Evolutionary conservation across 2,888 invertebrate genomes (phyloP).

Genomic region (Coleophora deauratella): DNA sequence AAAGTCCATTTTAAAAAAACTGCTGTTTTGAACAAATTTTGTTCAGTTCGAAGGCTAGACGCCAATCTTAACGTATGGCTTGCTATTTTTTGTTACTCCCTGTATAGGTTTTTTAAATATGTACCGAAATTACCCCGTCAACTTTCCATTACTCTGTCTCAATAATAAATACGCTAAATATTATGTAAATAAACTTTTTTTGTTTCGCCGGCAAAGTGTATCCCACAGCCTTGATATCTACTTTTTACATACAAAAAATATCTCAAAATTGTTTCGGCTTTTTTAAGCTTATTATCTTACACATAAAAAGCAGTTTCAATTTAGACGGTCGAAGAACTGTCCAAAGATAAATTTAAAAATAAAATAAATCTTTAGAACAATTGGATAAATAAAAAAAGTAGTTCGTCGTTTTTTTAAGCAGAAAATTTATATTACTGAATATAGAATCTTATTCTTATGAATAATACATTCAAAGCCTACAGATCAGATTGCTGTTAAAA

Average conservation of each 20-base stretch:
- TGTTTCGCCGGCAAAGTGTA: background rate
- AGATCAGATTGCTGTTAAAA: background rate
- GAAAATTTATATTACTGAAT: background rate
- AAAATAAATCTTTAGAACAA: background rate
- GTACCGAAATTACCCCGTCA: too few species aligned
- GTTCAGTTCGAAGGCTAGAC: too few species aligned
- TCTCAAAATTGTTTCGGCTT: background rate
- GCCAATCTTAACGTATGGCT: too few species aligned
- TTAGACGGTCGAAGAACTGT: too few species aligned
- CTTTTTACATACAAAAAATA: background rate
- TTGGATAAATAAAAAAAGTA: slow-evolving; percentile 13
- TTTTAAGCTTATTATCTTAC: background rate
- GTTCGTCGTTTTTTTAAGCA: background rate
- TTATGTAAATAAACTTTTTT: too few species aligned
- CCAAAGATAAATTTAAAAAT: slow-evolving; percentile 12
- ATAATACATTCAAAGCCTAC: slow-evolving; percentile 1
- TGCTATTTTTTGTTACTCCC: too few species aligned
- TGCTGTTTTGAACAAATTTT: too few species aligned
- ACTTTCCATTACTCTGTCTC: too few species aligned
- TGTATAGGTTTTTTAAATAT: too few species aligned
- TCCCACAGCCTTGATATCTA: background rate
- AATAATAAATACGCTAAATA: too few species aligned
- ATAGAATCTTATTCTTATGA: background rate
- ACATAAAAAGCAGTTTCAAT: background rate
- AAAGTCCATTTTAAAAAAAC: too few species aligned